Percentiles rank a stretch among this genome's conserved stretches.
phyloP scores from a whole-genome alignment of 2,113 vertebrate species.

The Nannobrachium achirus region DNA sequence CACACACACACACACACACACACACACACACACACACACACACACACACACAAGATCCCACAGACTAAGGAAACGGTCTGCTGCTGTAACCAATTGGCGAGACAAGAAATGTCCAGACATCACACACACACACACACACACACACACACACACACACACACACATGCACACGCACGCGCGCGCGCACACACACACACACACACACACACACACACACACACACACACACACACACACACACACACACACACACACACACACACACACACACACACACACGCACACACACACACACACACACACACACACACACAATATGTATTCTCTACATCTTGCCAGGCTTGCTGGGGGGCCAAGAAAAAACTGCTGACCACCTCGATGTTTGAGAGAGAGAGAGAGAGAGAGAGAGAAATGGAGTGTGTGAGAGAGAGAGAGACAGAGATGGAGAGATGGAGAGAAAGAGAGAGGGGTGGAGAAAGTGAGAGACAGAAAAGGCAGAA shows the following conservation, averaged over 20 bases:
- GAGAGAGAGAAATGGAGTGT: background rate
- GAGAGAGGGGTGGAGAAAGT: no score
- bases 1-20: no score
- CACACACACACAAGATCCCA: no score
- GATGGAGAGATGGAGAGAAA: constrained; percentile 6
- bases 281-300: background rate
- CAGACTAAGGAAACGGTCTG: no score
- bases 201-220: background rate
- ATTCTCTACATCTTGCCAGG: constrained; percentile 15
- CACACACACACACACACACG: background rate
- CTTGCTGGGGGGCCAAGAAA: no score
- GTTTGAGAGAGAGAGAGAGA: constrained; percentile 32
- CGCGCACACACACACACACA: background rate
- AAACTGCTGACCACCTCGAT: background rate
- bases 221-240: background rate
- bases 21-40: no score
- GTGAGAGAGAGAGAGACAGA: constrained; percentile 10
- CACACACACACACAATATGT: background rate
- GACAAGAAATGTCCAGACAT: no score
- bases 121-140: background rate
- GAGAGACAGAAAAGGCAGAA: no score
- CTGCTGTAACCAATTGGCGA: no score
- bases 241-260: background rate
- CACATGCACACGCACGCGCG: background rate
- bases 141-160: background rate